Conservation (phyloP, 2,797 vertebrate species). For the Chrysolophus pictus region DNA sequence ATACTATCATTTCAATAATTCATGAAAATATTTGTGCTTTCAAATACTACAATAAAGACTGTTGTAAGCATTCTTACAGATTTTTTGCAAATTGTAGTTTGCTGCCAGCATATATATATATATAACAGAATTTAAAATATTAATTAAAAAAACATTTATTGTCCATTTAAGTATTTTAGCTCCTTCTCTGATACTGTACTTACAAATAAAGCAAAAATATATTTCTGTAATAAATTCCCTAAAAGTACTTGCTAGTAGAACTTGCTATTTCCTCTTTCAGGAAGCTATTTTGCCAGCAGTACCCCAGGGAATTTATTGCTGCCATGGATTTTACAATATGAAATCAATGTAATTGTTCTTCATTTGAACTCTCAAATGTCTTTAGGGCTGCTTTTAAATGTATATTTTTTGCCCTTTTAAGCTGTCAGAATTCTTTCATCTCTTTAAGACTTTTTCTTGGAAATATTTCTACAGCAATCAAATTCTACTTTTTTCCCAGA, state of each 20-base stretch:
- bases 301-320: constrained; percentile 43
- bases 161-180: neutral
- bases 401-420: constrained; percentile 74
- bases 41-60: constrained; percentile 3
- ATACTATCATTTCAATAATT: constrained; percentile 6
- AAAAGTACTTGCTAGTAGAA: neutral
- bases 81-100: neutral
- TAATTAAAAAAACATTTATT: constrained; percentile 29
- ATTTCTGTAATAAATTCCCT: neutral
- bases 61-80: neutral
- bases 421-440: constrained; percentile 36
- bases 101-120: neutral
- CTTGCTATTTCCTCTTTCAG: neutral
- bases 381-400: constrained; percentile 75
- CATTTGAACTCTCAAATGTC: constrained; percentile 76
- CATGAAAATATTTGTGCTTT: neutral
- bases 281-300: constrained; percentile 7
- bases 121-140: neutral
- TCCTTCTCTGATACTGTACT: neutral
- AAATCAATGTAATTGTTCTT: constrained; percentile 77
- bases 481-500: constrained; percentile 57
- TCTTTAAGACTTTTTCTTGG: constrained; percentile 63
- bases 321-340: neutral
- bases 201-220: neutral
- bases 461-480: constrained; percentile 72